Percentiles rank a stretch among this genome's conserved stretches.
phyloP scores from a whole-genome alignment of 1,140 invertebrate genomes.

The Propsilocerus akamusi region DNA sequence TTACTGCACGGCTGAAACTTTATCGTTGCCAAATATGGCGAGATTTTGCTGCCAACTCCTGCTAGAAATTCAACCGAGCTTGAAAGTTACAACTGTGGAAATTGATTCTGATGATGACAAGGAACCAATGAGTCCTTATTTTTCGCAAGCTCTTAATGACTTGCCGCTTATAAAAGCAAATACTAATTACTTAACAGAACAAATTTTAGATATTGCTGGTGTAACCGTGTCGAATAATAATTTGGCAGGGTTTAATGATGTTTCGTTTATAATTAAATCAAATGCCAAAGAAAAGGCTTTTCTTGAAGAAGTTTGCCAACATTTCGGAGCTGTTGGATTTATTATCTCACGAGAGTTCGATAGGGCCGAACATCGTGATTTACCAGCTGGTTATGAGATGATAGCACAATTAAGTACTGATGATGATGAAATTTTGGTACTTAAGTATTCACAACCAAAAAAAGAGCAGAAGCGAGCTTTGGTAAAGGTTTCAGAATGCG shows the following conservation, averaged over 20 bases:
- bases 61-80: conserved; percentile 50
- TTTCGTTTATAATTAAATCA: conserved; percentile 31
- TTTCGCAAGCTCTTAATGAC: conserved; percentile 35
- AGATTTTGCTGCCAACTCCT: conserved; percentile 39
- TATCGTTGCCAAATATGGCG: conserved; percentile 16
- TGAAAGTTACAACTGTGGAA: conserved; percentile 49
- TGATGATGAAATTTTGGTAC: conserved; percentile 14
- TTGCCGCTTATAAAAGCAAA: conserved; percentile 31
- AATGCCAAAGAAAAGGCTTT: conserved; percentile 19
- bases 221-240: conserved; percentile 40
- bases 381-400: conserved; percentile 12
- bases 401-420: conserved; percentile 16
- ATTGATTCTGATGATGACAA: conserved; percentile 23
- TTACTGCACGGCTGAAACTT: conserved; percentile 28
- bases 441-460: conserved; percentile 17
- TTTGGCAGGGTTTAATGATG: conserved; percentile 31
- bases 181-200: conserved; percentile 27
- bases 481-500: conserved; percentile 13
- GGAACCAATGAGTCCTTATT: conserved; percentile 27
- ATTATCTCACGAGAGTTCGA: conserved; percentile 26
- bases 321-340: conserved; percentile 26
- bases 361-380: conserved; percentile 8
- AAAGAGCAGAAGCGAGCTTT: conserved; percentile 14
- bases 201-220: conserved; percentile 28
- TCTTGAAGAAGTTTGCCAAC: conserved; percentile 15